Evolutionary conservation across 1,140 invertebrate genomes (phyloP).

Genomic region (Pentalonia nigronervosa): DNA sequence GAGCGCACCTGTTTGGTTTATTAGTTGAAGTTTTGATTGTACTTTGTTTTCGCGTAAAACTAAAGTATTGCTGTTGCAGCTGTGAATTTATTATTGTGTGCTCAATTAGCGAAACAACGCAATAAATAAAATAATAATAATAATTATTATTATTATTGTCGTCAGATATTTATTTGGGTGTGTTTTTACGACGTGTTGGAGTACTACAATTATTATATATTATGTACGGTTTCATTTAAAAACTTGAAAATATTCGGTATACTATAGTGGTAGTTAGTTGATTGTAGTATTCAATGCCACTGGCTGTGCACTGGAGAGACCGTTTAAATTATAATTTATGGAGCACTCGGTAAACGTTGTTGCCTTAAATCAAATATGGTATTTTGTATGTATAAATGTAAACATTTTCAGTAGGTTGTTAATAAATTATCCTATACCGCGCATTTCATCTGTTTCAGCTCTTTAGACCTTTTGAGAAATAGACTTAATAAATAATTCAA

Average conservation of each 20-base stretch:
- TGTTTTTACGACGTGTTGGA: not conserved
- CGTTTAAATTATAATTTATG: conserved; percentile 28
- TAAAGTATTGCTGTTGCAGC: not conserved
- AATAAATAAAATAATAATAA: not conserved
- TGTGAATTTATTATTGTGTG: not conserved
- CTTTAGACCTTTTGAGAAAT: not conserved
- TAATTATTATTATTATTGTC: not conserved
- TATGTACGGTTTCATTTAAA: not conserved
- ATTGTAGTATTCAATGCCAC: not conserved
- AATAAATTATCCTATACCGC: not conserved
- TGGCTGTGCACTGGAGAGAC: not conserved
- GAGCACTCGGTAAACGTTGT: not conserved
- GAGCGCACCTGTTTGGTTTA: no score
- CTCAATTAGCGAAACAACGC: not conserved
- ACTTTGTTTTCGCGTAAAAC: no score
- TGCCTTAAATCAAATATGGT: conserved; percentile 1
- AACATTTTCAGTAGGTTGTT: not conserved
- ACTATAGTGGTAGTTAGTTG: not conserved
- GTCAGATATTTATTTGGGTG: not conserved
- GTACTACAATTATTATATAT: not conserved
- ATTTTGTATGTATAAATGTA: not conserved
- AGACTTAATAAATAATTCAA: conserved; percentile 16
- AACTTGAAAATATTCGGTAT: not conserved
- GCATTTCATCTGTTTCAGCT: not conserved
- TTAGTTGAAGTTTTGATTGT: no score